Conservation (phyloP, 2,797 vertebrate genomes). For the Gadopsis marmoratus region DNA sequence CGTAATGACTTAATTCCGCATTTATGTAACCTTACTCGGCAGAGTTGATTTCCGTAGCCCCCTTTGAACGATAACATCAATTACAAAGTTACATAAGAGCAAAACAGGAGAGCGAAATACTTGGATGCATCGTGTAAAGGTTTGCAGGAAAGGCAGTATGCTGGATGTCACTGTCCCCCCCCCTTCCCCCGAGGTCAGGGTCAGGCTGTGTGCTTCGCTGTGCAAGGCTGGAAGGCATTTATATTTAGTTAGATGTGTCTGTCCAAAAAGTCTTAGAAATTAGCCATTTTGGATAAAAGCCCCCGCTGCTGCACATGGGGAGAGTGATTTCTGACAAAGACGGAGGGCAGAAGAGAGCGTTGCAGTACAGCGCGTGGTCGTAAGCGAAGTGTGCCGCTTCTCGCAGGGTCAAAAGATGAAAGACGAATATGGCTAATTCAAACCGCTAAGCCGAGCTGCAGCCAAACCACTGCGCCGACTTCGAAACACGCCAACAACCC, state of each 20-base stretch:
- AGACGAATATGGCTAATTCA: neutral
- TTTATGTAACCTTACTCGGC: constrained; percentile 16
- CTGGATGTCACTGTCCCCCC: constrained; percentile 3
- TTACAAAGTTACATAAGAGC: constrained; percentile 37
- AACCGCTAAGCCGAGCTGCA: neutral
- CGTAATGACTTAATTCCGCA: constrained; percentile 9
- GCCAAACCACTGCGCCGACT: neutral
- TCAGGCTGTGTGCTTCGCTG: neutral
- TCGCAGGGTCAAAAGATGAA: constrained; percentile 27
- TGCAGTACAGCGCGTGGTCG: neutral
- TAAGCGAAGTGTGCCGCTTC: constrained; percentile 11
- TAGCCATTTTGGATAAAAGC: constrained; percentile 36
- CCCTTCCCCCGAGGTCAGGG: neutral
- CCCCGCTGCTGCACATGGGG: constrained; percentile 37
- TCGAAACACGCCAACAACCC: neutral
- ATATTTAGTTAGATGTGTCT: constrained; percentile 1
- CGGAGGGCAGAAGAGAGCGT: neutral
- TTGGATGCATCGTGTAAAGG: constrained; percentile 32
- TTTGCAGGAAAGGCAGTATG: constrained; percentile 21
- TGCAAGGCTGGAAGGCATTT: constrained; percentile 20
- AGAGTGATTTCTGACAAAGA: constrained; percentile 50
- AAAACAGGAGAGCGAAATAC: constrained; percentile 35
- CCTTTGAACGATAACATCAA: constrained; percentile 1
- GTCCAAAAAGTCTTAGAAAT: constrained; percentile 25
- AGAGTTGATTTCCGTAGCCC: constrained; percentile 3